Percentiles rank a stretch among this genome's conserved stretches.
Conservation (phyloP, 2,888 invertebrate species). For the Monopis laevigella region DNA sequence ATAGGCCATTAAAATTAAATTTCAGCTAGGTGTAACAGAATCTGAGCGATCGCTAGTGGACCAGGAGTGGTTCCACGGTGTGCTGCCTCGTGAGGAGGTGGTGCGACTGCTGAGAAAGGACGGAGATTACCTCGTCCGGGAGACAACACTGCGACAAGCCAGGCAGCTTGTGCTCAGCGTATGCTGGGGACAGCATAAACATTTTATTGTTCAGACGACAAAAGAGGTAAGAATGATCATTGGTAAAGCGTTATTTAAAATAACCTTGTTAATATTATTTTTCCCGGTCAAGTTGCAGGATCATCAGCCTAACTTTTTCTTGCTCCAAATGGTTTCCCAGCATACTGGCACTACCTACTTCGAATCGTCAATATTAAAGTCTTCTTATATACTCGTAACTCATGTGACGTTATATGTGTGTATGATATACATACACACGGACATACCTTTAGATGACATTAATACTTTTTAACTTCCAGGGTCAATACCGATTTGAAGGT, state of each 20-base stretch:
- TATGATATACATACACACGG: no score
- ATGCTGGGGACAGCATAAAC: slow-evolving; percentile 95
- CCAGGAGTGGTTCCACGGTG: slow-evolving; percentile 98
- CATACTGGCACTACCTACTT: no score
- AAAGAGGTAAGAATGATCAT: slow-evolving; percentile 89
- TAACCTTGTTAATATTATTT: no score
- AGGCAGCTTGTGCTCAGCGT: slow-evolving; percentile 94
- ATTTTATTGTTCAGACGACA: slow-evolving; percentile 96
- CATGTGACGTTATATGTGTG: no score
- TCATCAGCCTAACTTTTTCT: no score
- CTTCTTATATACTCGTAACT: no score
- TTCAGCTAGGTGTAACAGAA: slow-evolving; percentile 52
- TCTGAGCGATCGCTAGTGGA: slow-evolving; percentile 80
- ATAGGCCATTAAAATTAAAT: slow-evolving; percentile 3
- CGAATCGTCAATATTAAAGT: no score
- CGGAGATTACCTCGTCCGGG: slow-evolving; percentile 94
- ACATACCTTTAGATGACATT: no score
- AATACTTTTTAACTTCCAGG: slow-evolving; percentile 61
- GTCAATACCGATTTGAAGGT: slow-evolving; percentile 93
- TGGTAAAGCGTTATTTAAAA: no score
- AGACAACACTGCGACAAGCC: slow-evolving; percentile 91
- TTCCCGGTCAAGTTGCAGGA: no score
- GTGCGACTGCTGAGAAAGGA: slow-evolving; percentile 89
- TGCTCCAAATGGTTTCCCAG: no score
- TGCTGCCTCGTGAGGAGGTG: slow-evolving; percentile 94